These are phyloP conservation scores for Crotalus viridis DNA, from an alignment of 2,113 vertebrate species.

Conservation along the genomic window DNA sequence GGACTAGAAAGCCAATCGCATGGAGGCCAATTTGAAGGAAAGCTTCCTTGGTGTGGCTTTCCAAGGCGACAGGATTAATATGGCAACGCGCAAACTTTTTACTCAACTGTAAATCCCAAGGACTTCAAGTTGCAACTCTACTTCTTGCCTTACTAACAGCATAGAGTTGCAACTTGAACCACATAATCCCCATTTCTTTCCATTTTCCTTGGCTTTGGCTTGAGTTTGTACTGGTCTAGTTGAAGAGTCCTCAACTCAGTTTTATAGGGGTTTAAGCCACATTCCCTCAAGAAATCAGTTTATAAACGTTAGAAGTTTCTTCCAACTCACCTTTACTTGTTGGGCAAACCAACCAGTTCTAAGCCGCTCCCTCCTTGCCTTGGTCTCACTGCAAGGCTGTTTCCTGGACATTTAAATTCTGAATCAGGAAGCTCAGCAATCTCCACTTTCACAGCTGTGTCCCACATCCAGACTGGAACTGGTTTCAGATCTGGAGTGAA, in stretches of 20 bases:
- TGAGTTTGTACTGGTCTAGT: neutral
- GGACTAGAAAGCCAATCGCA: neutral
- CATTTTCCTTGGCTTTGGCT: neutral
- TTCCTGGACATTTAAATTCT: constrained; percentile 66
- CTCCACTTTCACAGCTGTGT: constrained; percentile 21
- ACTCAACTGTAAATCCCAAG: neutral
- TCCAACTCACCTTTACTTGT: constrained; percentile 63
- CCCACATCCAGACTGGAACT: constrained; percentile 53
- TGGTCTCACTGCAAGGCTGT: constrained; percentile 40
- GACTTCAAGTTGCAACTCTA: neutral
- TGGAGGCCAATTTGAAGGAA: neutral
- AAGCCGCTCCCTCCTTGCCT: constrained; percentile 33
- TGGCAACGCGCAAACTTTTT: neutral
- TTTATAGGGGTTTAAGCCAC: neutral
- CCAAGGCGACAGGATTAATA: neutral
- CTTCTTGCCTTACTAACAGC: neutral
- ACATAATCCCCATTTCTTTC: neutral
- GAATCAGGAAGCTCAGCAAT: constrained; percentile 50
- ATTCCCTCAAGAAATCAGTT: neutral
- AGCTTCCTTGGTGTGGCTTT: neutral
- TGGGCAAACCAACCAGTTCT: constrained; percentile 33
- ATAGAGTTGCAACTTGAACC: neutral
- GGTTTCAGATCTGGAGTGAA: constrained; percentile 66
- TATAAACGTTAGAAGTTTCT: neutral
- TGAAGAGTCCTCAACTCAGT: neutral